These are phyloP conservation scores for Polydrusus tereticollis DNA, from an alignment of 2,888 invertebrate genomes.

Conservation along the genomic window DNA sequence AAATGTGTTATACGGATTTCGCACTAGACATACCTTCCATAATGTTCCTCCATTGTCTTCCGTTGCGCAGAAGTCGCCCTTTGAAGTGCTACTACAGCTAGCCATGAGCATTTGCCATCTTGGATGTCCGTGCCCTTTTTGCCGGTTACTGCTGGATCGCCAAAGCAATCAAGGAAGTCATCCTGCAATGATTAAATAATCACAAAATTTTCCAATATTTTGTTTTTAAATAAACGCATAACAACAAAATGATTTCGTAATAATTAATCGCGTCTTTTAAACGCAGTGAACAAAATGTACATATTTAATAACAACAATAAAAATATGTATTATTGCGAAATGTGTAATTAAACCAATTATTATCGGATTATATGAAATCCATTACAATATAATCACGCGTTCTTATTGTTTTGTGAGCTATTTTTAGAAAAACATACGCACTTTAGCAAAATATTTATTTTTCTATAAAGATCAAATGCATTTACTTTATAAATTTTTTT, in stretches of 20 bases:
- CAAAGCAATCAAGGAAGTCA: constrained; percentile 93
- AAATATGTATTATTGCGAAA: neutral
- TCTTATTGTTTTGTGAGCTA: neutral
- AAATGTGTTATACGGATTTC: no score
- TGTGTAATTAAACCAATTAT: neutral
- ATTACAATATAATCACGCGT: neutral
- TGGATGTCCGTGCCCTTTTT: constrained; percentile 93
- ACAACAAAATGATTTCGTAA: neutral
- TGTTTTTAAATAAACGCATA: neutral
- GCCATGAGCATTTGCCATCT: constrained; percentile 97
- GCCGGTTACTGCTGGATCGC: constrained; percentile 86
- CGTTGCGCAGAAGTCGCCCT: constrained; percentile 79
- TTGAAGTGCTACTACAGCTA: constrained; percentile 90
- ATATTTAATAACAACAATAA: neutral
- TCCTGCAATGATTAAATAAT: constrained; percentile 77
- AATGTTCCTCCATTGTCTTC: constrained; percentile 81
- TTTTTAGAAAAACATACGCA: neutral
- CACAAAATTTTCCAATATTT: no score
- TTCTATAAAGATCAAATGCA: neutral
- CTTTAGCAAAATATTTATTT: no score
- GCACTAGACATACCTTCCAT: constrained; percentile 75
- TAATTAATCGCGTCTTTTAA: neutral
- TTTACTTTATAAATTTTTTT: neutral
- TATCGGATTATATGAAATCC: neutral
- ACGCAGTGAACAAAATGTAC: neutral